Evolutionary conservation across 1,140 invertebrate genomes (phyloP).

Genomic region (Homalodisca vitripennis): DNA sequence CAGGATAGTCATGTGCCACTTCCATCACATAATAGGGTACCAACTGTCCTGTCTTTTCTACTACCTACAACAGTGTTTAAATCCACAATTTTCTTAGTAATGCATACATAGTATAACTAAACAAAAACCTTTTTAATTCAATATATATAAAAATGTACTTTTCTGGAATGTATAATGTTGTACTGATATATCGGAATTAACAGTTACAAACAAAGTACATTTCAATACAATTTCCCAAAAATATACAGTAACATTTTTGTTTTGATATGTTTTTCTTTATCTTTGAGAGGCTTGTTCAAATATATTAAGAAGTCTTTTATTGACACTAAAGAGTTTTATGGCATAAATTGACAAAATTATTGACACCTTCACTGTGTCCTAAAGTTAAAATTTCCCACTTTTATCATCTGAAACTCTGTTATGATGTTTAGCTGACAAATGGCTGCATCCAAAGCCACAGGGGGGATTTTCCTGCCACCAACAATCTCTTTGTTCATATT

Average conservation of each 20-base stretch:
- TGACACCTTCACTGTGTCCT: background rate
- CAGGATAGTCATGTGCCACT: constrained; percentile 54
- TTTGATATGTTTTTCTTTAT: too few species aligned
- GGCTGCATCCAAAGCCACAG: too few species aligned
- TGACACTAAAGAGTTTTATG: background rate
- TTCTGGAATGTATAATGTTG: background rate
- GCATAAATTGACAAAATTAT: background rate
- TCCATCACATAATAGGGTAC: constrained; percentile 64
- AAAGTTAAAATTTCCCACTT: too few species aligned
- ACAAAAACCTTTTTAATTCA: background rate
- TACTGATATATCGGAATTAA: background rate
- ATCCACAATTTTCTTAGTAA: background rate
- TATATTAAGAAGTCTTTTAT: too few species aligned
- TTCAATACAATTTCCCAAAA: background rate
- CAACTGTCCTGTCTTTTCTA: constrained; percentile 54
- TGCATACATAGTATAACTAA: background rate
- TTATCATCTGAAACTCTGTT: too few species aligned
- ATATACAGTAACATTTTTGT: too few species aligned
- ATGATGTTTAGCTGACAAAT: too few species aligned
- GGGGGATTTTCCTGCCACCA: too few species aligned
- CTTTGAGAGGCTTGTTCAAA: too few species aligned
- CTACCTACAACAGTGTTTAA: constrained; percentile 29
- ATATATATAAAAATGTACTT: background rate
- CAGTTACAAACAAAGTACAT: background rate
- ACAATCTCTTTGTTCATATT: too few species aligned